These are phyloP conservation scores for Blastobasis lacticolella DNA, from an alignment of 2,888 invertebrate genomes.

Conservation along the genomic window DNA sequence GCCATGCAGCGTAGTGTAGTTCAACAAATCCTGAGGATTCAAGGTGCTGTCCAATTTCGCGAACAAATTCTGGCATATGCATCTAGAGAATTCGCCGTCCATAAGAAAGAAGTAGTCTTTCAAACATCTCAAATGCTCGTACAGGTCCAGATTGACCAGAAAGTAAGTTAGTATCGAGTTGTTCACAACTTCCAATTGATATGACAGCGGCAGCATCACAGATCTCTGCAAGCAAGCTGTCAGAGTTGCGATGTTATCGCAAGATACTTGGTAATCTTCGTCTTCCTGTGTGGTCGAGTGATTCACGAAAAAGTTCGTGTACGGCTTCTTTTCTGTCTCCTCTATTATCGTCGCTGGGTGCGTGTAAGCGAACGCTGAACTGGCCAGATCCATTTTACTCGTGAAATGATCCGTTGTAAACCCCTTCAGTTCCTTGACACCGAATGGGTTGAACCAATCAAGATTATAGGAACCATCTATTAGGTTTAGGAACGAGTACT, in stretches of 20 bases:
- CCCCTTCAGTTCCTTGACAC: slow-evolving; percentile 40
- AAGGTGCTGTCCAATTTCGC: slow-evolving; percentile 77
- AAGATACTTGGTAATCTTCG: slow-evolving; percentile 35
- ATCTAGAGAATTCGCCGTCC: slow-evolving; percentile 85
- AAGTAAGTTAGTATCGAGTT: slow-evolving; percentile 82
- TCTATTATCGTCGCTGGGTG: slow-evolving; percentile 55
- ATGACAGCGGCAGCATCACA: slow-evolving; percentile 78
- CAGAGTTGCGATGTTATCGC: slow-evolving; percentile 62
- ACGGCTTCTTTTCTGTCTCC: slow-evolving; percentile 58
- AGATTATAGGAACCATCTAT: slow-evolving; percentile 65
- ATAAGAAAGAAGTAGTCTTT: slow-evolving; percentile 85
- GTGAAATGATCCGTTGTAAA: slow-evolving; percentile 42
- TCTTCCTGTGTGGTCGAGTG: slow-evolving; percentile 36
- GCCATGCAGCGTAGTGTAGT: slow-evolving; percentile 79
- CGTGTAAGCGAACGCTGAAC: slow-evolving; percentile 42
- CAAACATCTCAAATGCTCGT: slow-evolving; percentile 82
- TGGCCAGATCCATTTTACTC: slow-evolving; percentile 39
- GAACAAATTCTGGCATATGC: slow-evolving; percentile 81
- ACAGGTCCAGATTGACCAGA: slow-evolving; percentile 77
- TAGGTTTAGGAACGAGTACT: slow-evolving; percentile 55
- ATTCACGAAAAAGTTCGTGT: slow-evolving; percentile 50
- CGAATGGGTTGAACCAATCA: slow-evolving; percentile 60
- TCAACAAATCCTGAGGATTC: slow-evolving; percentile 79
- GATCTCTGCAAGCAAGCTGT: slow-evolving; percentile 79
- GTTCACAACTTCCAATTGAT: slow-evolving; percentile 81